Conservation (phyloP, 2,888 invertebrate species). For the Ryuthela nishihirai region DNA sequence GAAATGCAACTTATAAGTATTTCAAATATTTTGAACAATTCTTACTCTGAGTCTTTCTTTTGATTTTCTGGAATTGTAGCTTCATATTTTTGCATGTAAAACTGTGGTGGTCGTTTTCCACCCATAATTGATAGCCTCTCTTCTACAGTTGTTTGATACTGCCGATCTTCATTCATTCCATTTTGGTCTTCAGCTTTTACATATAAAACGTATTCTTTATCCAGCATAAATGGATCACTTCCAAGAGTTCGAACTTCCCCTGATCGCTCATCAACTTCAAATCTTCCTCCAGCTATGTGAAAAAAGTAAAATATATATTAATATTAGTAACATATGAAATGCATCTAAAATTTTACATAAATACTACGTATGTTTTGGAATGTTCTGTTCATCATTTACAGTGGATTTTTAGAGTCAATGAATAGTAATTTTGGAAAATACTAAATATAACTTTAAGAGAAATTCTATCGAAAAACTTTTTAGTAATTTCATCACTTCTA, state of each 20-base stretch:
- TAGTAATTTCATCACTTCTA: too few relatives aligned
- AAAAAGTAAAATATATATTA: too few relatives aligned
- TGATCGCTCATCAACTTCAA: constrained; percentile 85
- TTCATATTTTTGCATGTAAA: constrained; percentile 91
- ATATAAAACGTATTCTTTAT: constrained; percentile 94
- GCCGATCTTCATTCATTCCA: constrained; percentile 82
- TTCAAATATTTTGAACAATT: too few relatives aligned
- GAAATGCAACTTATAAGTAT: too few relatives aligned
- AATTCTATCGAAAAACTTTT: too few relatives aligned
- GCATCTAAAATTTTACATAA: too few relatives aligned
- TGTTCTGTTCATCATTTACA: too few relatives aligned
- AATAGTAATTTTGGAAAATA: too few relatives aligned
- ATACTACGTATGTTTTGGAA: too few relatives aligned
- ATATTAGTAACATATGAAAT: too few relatives aligned
- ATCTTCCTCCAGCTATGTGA: constrained; percentile 61
- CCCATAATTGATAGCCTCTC: constrained; percentile 90
- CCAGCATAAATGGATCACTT: constrained; percentile 85
- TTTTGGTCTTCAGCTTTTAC: constrained; percentile 95
- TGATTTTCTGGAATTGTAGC: constrained; percentile 96
- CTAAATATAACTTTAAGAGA: too few relatives aligned
- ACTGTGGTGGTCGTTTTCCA: constrained; percentile 96
- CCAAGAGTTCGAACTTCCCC: constrained; percentile 89
- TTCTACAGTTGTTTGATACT: constrained; percentile 86
- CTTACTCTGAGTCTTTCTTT: constrained; percentile 93
- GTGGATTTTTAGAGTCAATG: too few relatives aligned